Evolutionary conservation across 92 coral and sea anemone species (phyloP), one percentile per base, ranked within the genome.

Genomic region (Parazoanthus darwini): DNA sequence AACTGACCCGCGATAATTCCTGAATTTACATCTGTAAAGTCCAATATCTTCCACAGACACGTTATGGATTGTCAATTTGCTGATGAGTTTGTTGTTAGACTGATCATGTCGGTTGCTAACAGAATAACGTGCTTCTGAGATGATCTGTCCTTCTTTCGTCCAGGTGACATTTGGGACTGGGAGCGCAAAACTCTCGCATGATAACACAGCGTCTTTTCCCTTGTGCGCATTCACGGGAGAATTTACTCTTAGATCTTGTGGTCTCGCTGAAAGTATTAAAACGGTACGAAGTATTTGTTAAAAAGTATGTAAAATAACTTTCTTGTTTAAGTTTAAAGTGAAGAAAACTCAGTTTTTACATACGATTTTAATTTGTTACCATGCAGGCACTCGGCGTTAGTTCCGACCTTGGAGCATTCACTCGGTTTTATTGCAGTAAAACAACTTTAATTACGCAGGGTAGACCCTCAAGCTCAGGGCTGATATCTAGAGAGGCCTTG

Each of bases 101-200:
- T 9, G 76, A 25, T 1, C 71, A 29, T 66, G 59, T 10, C 20
- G 38, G n/a, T 8, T 68, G 23, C 76, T 82, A 25, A 82, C n/a
- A 46, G 59, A 65, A 82, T 38, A 67, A 1, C 71, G 76, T 8
- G 37, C 46, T 10, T 82, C 86, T 42, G 76, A 66, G 29, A 82
- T 43, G 56, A 82, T 36, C 26, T 26, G 36, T 10, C 86, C 86
- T 37, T 39, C 77, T 46, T 37, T 82, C 10, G 86, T 67, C 86
- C 86, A 82, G 4, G 86, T 66, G 59, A 82, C 86, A n/a, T 65
- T 82, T 10, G 86, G 76, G 5, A 82, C 77, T 66, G 86, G 86
- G 16, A 9, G 8, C 0, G 86, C 39, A 4, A 63, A 8, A 26
- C 86, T 39, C 46, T 66, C 86, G 23, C 86, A 82, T 8, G 86